Base-by-base conservation (phyloP, 2,888 invertebrate species). In the Amitus sp. region DNA sequence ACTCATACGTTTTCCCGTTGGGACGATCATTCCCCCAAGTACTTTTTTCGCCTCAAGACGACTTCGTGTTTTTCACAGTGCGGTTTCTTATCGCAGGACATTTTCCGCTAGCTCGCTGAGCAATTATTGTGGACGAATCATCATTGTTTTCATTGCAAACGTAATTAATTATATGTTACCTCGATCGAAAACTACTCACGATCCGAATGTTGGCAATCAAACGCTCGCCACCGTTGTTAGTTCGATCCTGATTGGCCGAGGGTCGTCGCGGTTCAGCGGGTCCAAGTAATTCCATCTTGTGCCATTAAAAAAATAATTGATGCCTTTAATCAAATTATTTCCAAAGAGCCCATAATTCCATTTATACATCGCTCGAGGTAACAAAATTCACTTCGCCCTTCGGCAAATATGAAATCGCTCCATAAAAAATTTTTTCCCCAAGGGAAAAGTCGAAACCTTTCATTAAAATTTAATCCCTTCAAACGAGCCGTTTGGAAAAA, bases 171-270 rank as follows among this genome's bases (percentile, higher is more conserved):
- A n/a, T n/a, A n/a, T n/a, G n/a, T n/a, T n/a, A n/a, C n/a, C n/a
- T n/a, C n/a, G n/a, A n/a, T n/a, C n/a, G n/a, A n/a, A n/a, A n/a
- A n/a, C n/a, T n/a, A n/a, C n/a, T n/a, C n/a, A n/a, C n/a, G n/a
- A n/a, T n/a, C n/a, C n/a, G n/a, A n/a, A n/a, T n/a, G n/a, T n/a
- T n/a, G n/a, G n/a, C 46, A 12, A 37, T 63, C 56, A 59, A 63
- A 59, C 43, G 56, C 56, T 40, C 52, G 55, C 59, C 52, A 63
- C 59, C 52, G 56, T 56, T 52, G 46, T 62, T 50, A 19, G 47
- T 33, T 30, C 34, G 15, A 40, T 46, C 48, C 56, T 61, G 45
- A 27, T 53, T 50, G 50, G 49, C 49, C 53, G 47, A 58, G 52
- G 43, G 51, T 18, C 50, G 30, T 13, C 40, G 40, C 33, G 46